phyloP scores from a whole-genome alignment of 2,113 vertebrate genomes.

The Okapia johnstoni region DNA sequence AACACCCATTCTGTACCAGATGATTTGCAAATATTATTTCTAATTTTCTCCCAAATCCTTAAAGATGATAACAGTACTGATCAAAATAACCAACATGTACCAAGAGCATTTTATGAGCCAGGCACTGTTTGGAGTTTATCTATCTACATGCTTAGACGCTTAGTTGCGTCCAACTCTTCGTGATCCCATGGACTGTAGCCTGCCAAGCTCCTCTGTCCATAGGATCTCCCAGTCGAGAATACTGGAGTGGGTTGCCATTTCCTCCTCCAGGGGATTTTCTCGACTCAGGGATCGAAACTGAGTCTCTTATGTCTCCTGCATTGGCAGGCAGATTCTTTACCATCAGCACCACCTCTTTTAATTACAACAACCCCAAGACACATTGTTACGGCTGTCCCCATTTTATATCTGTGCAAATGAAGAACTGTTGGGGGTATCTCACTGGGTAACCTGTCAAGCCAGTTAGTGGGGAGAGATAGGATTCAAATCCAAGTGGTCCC shows the following conservation, averaged over 20 bases:
- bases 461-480: neutral
- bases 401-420: neutral
- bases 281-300: neutral
- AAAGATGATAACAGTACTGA: neutral
- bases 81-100: neutral
- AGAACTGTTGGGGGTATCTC: neutral
- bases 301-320: neutral
- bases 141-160: too few relatives aligned
- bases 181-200: neutral
- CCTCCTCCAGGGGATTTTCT: neutral
- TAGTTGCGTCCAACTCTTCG: too few relatives aligned
- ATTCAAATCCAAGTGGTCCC: neutral
- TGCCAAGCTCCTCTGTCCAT: neutral
- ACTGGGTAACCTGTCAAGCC: neutral
- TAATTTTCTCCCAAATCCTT: neutral
- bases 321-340: neutral
- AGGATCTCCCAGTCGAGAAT: neutral
- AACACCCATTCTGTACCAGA: neutral
- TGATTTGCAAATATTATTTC: neutral
- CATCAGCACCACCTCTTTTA: neutral
- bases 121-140: too few relatives aligned
- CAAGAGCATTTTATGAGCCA: too few relatives aligned
- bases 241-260: neutral
- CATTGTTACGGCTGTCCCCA: neutral
- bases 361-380: neutral